Conservation (phyloP, 92 coral and sea anemone genomes). For the Zoanthus sociatus region DNA sequence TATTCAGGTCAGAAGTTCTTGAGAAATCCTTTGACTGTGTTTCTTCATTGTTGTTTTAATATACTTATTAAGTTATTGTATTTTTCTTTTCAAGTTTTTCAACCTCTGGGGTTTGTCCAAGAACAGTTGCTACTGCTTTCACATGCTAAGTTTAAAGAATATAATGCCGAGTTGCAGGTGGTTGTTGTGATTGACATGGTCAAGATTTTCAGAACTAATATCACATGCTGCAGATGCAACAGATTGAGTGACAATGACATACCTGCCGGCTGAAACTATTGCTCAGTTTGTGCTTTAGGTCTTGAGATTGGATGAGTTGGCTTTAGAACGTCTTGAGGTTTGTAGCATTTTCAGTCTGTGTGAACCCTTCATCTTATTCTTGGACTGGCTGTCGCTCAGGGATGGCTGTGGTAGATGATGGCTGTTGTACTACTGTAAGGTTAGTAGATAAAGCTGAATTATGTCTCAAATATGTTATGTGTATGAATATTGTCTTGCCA, state of each 20-base stretch:
- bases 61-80: constrained; percentile 11
- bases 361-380: constrained; percentile 31
- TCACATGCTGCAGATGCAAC: constrained; percentile 31
- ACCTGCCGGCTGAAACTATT: constrained; percentile 25
- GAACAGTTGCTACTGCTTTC: too few relatives aligned
- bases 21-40: constrained; percentile 34
- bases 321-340: constrained; percentile 22
- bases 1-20: constrained; percentile 40
- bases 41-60: constrained; percentile 24
- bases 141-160: too few relatives aligned
- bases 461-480: constrained; percentile 17
- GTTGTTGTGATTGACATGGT: neutral
- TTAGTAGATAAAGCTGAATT: constrained; percentile 21
- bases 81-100: too few relatives aligned
- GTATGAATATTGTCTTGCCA: neutral
- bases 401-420: constrained; percentile 2
- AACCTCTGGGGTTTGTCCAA: too few relatives aligned
- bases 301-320: constrained; percentile 38
- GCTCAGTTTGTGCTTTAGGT: neutral
- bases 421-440: neutral
- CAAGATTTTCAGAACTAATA: constrained; percentile 4
- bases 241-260: constrained; percentile 20
- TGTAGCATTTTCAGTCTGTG: constrained; percentile 6
- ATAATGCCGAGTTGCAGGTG: too few relatives aligned
- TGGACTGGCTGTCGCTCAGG: constrained; percentile 1